Evolutionary conservation across 2,113 vertebrate genomes (phyloP), one percentile per base, ranked within the genome.

Genomic region (Hydrochoerus hydrochaeris): DNA sequence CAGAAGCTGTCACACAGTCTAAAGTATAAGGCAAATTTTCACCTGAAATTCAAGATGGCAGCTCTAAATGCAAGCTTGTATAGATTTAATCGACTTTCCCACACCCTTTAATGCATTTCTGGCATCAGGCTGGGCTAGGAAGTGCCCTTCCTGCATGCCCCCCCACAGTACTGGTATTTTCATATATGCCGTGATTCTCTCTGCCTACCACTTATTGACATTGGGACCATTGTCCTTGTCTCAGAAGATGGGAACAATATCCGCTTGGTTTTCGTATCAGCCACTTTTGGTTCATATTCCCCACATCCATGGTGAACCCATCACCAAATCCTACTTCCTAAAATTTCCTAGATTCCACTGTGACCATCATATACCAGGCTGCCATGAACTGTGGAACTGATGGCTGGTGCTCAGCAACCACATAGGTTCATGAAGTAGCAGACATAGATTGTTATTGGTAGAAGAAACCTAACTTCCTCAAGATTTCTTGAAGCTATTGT

Each of bases 121-220:
- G 28, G 20, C 12, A 46, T 26, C 14, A 22, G 58, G n/a, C 16
- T 9, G 38, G 38, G 28, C 19, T 26, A 62, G 41, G 13, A 38
- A 41, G 58, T 0, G 26, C 46, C 46, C 87, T 58, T 58, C 28
- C 16, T 20, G 17, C 13, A 0, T 4, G 67, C 30, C 90, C 92
- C 22, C 69, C 75, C 49, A 52, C 1, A 22, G 58, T 0, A 0
- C 0, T 32, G 60, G 19, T 4, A 11, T 1, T 17, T 46, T 62
- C 38, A 71, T 9, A 16, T 0, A 20, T 4, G 30, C 10, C 7
- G 30, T 73, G 30, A 41, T 20, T 77, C 58, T 71, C 20, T 26
- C 7, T 78, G 26, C 11, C 32, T 3, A 4, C 65, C 22, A 22
- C 28, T 58, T 67, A 9, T n/a, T 38, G 62, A 54, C 60, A 28